Conservation (phyloP, 1,140 invertebrate species). For the Aphis craccivora region DNA sequence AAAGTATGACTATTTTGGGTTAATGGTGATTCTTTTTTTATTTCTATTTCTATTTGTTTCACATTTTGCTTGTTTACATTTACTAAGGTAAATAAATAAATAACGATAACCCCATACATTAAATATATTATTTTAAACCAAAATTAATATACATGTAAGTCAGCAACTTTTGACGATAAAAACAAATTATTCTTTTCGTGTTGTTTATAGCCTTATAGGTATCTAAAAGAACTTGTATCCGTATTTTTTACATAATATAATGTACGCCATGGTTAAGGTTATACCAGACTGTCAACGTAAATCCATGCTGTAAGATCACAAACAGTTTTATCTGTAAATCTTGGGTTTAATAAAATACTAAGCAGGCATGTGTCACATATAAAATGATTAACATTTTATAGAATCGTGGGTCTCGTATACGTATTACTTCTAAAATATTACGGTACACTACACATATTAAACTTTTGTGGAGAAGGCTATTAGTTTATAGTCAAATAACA, state of each 20-base stretch:
- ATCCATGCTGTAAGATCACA: neutral
- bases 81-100: neutral
- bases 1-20: neutral
- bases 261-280: neutral
- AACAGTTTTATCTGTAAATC: neutral
- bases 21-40: neutral
- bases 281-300: neutral
- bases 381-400: constrained; percentile 6
- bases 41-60: neutral
- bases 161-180: neutral
- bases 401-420: neutral
- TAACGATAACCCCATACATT: neutral
- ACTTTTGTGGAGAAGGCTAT: neutral
- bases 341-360: neutral
- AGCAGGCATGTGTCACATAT: neutral
- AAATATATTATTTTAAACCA: neutral
- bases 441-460: neutral
- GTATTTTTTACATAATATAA: constrained; percentile 5
- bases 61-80: neutral
- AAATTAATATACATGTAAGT: neutral
- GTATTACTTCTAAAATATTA: constrained; percentile 14
- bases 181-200: neutral
- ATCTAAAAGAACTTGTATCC: neutral
- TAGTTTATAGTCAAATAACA: neutral
- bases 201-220: neutral